These are phyloP conservation scores for Pomacea maculata DNA, from an alignment of 1,140 invertebrate genomes.

Conservation along the genomic window DNA sequence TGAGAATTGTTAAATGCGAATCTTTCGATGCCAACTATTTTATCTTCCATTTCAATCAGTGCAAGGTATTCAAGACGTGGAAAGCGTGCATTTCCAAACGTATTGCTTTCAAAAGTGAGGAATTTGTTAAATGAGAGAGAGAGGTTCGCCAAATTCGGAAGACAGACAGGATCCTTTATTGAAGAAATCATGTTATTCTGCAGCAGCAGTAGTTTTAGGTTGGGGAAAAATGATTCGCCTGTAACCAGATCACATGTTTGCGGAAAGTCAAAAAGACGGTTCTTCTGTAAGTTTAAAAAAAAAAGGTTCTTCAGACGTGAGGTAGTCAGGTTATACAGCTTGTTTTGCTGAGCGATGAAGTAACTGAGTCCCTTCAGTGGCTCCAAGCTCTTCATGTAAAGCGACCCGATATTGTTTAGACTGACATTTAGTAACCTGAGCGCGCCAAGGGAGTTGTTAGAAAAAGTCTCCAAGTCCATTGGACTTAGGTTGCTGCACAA, in stretches of 20 bases:
- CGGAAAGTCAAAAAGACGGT: slow-evolving; percentile 2
- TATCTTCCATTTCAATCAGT: neutral
- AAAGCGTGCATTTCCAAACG: neutral
- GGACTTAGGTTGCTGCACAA: neutral
- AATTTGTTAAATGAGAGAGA: neutral
- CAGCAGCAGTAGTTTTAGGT: neutral
- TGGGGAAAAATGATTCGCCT: neutral
- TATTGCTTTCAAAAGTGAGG: neutral
- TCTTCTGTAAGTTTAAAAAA: neutral
- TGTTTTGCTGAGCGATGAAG: neutral
- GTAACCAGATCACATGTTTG: neutral
- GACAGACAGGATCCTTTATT: neutral
- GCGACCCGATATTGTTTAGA: neutral
- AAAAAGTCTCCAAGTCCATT: neutral
- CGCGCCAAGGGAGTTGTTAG: too few relatives aligned
- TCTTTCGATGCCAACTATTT: neutral
- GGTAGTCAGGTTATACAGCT: neutral
- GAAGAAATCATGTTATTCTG: neutral
- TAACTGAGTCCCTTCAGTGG: neutral
- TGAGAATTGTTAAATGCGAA: slow-evolving; percentile 15
- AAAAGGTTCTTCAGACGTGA: neutral
- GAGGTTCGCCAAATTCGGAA: neutral
- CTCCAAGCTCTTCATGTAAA: slow-evolving; percentile 13
- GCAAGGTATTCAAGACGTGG: neutral
- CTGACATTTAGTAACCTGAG: slow-evolving; percentile 8